phyloP scores from a whole-genome alignment of 1,140 invertebrate species.

The Megalonaias nervosa region DNA sequence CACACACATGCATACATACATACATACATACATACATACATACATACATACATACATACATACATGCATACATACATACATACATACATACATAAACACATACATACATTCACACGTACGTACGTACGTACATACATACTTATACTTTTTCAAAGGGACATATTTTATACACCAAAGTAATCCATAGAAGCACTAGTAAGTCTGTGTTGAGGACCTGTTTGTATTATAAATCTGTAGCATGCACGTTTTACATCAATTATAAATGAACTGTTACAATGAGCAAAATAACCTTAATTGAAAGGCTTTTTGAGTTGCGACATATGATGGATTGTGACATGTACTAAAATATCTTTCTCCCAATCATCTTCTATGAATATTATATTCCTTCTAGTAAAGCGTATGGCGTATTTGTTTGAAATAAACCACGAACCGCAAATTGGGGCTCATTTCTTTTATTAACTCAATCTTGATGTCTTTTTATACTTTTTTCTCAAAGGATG shows the following conservation, averaged over 20 bases:
- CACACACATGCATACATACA: too few species aligned
- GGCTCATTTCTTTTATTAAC: not conserved
- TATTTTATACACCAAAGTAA: not conserved
- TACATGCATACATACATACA: constrained; percentile 1
- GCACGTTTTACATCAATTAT: too few species aligned
- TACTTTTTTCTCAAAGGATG: constrained; percentile 5
- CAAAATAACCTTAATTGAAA: too few species aligned
- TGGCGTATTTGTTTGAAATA: not conserved
- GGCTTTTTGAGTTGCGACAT: too few species aligned
- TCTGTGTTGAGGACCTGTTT: too few species aligned
- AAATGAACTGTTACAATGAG: too few species aligned
- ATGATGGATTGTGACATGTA: not conserved
- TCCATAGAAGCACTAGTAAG: too few species aligned
- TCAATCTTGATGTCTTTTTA: not conserved
- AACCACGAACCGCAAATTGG: not conserved
- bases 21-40: not conserved
- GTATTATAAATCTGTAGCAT: too few species aligned
- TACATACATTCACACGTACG: constrained; percentile 85
- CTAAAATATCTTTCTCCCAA: not conserved
- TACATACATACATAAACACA: too few species aligned
- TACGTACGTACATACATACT: constrained; percentile 80
- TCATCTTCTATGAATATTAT: not conserved
- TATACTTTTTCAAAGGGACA: constrained; percentile 46
- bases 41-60: not conserved
- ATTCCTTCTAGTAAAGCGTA: not conserved